Percentiles rank a stretch among this genome's conserved stretches.
phyloP scores from a whole-genome alignment of 2,888 invertebrate species.

The Macroteleia sp. region DNA sequence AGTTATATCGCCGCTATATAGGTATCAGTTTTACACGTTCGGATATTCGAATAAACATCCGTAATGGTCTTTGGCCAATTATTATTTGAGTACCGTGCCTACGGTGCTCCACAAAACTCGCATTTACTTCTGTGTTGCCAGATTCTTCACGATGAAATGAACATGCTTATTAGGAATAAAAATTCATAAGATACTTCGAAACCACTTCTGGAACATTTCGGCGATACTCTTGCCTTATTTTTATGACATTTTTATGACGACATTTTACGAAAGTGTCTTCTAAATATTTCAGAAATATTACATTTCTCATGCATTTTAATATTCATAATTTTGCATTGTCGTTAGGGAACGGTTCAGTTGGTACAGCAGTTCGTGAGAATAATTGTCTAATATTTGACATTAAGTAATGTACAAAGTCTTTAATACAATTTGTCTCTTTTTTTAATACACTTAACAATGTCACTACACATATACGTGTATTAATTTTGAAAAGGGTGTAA shows the following conservation, averaged over 20 bases:
- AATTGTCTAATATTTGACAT: no score
- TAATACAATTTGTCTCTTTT: no score
- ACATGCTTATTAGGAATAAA: slow-evolving; percentile 47
- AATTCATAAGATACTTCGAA: slow-evolving; percentile 53
- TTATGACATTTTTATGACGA: slow-evolving; percentile 39
- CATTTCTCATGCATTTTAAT: slow-evolving; percentile 20
- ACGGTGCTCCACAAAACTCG: not conserved
- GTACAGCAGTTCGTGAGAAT: no score
- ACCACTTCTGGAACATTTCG: slow-evolving; percentile 19
- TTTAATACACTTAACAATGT: no score
- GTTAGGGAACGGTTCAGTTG: no score
- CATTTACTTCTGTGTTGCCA: slow-evolving; percentile 19
- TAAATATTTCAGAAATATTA: slow-evolving; percentile 22
- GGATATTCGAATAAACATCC: slow-evolving; percentile 26
- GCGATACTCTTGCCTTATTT: slow-evolving; percentile 29
- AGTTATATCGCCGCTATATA: not conserved
- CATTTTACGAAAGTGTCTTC: slow-evolving; percentile 26
- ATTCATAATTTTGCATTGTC: no score
- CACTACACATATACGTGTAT: no score
- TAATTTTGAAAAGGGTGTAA: no score
- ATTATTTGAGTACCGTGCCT: slow-evolving; percentile 20
- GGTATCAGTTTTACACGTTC: slow-evolving; percentile 27
- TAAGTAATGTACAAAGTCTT: no score
- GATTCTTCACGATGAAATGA: slow-evolving; percentile 33
- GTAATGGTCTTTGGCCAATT: slow-evolving; percentile 14